Conservation (phyloP, 2,888 invertebrate genomes). For the Apotomis capreana region DNA sequence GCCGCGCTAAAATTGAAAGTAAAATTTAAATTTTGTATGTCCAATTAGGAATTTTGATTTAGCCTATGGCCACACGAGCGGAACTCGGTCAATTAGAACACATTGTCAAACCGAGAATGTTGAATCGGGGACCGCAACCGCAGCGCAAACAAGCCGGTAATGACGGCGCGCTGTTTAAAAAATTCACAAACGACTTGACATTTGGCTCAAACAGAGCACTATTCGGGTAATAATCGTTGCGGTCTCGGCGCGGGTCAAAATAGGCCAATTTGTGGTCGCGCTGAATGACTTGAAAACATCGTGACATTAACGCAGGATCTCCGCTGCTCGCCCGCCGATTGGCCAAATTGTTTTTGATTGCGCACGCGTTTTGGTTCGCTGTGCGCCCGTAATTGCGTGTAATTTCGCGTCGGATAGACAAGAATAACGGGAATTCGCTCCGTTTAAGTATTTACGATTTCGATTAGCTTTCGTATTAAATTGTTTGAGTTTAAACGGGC, state of each 20-base stretch:
- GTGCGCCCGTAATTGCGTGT: conserved; percentile 53
- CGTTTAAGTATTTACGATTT: conserved; percentile 33
- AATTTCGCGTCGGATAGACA: conserved; percentile 40
- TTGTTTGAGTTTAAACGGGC: conserved; percentile 30
- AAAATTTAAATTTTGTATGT: conserved; percentile 28
- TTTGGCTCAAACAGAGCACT: conserved; percentile 57
- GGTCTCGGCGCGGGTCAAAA: conserved; percentile 57
- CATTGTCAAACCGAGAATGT: conserved; percentile 63
- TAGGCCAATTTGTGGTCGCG: conserved; percentile 63
- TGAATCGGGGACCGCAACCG: conserved; percentile 52
- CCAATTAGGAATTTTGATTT: conserved; percentile 37
- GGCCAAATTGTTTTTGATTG: conserved; percentile 71
- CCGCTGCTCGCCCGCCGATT: conserved; percentile 59
- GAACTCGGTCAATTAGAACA: conserved; percentile 60
- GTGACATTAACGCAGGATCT: conserved; percentile 71
- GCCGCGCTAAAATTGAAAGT: conserved; percentile 9
- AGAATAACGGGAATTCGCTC: conserved; percentile 36
- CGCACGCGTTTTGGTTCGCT: conserved; percentile 59
- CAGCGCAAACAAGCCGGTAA: conserved; percentile 48
- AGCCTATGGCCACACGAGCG: conserved; percentile 30
- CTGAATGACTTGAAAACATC: conserved; percentile 58
- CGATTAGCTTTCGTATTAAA: conserved; percentile 38
- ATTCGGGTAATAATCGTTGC: conserved; percentile 55
- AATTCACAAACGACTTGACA: conserved; percentile 62
- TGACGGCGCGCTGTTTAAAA: conserved; percentile 52